These are phyloP conservation scores for Propithecus coquereli DNA, from an alignment of 2,113 vertebrate genomes.

Conservation along the genomic window DNA sequence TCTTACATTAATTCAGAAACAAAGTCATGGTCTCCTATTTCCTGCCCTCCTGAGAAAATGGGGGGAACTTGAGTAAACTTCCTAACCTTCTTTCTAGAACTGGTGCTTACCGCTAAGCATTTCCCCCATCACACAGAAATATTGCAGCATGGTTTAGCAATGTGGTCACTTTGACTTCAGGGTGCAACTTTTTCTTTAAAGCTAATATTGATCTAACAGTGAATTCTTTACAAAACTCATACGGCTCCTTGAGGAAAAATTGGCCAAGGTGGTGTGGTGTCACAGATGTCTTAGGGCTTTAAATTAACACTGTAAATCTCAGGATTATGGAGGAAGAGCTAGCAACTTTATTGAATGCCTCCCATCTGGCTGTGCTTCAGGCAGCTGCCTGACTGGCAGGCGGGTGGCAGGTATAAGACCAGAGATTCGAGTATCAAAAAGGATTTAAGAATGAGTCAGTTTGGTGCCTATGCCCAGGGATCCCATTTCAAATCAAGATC, in stretches of 20 bases:
- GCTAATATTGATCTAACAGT: conserved; percentile 71
- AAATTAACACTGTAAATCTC: conserved; percentile 78
- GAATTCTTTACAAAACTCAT: conserved; percentile 70
- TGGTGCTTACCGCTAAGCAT: not conserved
- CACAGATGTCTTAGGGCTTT: conserved; percentile 73
- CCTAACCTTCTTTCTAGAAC: not conserved
- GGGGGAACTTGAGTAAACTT: not conserved
- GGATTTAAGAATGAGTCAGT: conserved; percentile 41
- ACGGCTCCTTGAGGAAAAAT: conserved; percentile 74
- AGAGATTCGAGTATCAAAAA: conserved; percentile 45
- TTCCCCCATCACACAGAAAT: conserved; percentile 20
- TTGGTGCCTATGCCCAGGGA: conserved; percentile 3
- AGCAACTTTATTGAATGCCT: conserved; percentile 65
- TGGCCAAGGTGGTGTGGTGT: conserved; percentile 68
- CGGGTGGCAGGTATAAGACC: not conserved
- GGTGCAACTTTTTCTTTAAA: conserved; percentile 68
- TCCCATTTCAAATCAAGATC: conserved; percentile 40
- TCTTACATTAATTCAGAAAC: conserved; percentile 47
- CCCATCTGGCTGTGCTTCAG: conserved; percentile 56
- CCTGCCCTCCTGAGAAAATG: not conserved
- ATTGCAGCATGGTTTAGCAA: conserved; percentile 10
- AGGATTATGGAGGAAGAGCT: conserved; percentile 62
- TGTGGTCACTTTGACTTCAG: conserved; percentile 54
- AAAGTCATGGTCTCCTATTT: not conserved
- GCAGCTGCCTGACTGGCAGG: conserved; percentile 18